These are phyloP conservation scores for Drosophila anomalata DNA, from an alignment of 2,888 invertebrate genomes.

Conservation along the genomic window DNA sequence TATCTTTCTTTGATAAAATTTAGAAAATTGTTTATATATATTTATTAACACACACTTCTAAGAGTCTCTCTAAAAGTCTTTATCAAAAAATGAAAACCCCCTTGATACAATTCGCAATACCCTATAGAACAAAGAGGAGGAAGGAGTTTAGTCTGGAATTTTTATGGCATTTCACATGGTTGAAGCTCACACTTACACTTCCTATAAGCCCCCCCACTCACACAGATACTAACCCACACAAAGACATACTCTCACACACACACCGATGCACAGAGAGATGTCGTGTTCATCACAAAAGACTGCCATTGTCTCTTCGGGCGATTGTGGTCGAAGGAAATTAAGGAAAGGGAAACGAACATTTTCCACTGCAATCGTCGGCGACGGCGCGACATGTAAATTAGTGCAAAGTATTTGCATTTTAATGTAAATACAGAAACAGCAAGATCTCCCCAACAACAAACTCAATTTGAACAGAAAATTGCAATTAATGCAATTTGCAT, in stretches of 20 bases:
- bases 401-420: constrained; percentile 69
- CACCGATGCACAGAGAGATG: background rate
- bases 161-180: constrained; percentile 72
- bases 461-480: constrained; percentile 50
- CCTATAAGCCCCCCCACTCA: constrained; percentile 11
- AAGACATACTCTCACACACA: background rate
- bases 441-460: constrained; percentile 27
- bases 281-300: constrained; percentile 62
- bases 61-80: background rate
- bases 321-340: constrained; percentile 4
- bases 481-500: constrained; percentile 65
- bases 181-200: constrained; percentile 48
- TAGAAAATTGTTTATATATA: background rate
- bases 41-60: background rate
- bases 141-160: constrained; percentile 55
- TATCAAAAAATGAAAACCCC: background rate
- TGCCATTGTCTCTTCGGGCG: constrained; percentile 63
- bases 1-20: no score
- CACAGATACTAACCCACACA: constrained; percentile 8
- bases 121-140: constrained; percentile 1
- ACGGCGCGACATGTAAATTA: constrained; percentile 69
- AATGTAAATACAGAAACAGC: constrained; percentile 49
- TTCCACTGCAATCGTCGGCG: constrained; percentile 36
- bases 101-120: background rate
- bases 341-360: constrained; percentile 16